Percentiles rank a stretch among this genome's conserved stretches.
Conservation (phyloP, 2,888 invertebrate species). For the Holacanthella duospinosa region DNA sequence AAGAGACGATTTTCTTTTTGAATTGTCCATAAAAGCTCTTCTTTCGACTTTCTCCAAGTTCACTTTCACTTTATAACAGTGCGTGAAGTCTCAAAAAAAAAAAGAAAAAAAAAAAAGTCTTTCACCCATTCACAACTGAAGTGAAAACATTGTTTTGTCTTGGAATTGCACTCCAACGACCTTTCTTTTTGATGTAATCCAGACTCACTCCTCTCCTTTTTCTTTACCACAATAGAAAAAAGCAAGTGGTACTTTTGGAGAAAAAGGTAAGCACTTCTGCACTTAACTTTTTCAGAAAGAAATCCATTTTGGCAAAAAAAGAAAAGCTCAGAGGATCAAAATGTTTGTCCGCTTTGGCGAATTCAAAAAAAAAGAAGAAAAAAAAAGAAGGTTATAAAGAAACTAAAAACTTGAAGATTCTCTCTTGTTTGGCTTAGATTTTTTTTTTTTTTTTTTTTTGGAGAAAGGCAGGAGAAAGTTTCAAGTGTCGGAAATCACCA, state of each 20-base stretch:
- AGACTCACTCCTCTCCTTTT: neutral
- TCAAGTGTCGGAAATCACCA: constrained; percentile 23
- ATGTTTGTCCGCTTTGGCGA: neutral
- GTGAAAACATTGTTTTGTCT: neutral
- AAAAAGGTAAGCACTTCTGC: neutral
- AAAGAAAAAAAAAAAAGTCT: neutral
- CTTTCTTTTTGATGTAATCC: neutral
- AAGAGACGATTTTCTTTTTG: neutral
- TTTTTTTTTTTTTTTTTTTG: neutral
- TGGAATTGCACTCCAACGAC: neutral
- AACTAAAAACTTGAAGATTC: too few species aligned
- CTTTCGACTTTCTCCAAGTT: neutral
- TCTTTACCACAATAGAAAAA: neutral
- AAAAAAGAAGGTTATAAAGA: too few species aligned
- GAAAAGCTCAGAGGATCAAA: neutral
- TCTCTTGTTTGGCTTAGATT: neutral
- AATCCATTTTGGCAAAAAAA: neutral
- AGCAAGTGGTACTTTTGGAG: neutral
- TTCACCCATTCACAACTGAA: too few species aligned
- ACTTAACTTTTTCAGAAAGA: neutral
- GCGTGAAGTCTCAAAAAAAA: too few species aligned
- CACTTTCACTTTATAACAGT: too few species aligned
- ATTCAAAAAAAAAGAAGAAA: too few species aligned
- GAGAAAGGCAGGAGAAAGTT: constrained; percentile 11
- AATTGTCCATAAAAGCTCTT: neutral